These are phyloP conservation scores for Synanceia verrucosa DNA, from an alignment of 2,797 vertebrate species.

Conservation along the genomic window DNA sequence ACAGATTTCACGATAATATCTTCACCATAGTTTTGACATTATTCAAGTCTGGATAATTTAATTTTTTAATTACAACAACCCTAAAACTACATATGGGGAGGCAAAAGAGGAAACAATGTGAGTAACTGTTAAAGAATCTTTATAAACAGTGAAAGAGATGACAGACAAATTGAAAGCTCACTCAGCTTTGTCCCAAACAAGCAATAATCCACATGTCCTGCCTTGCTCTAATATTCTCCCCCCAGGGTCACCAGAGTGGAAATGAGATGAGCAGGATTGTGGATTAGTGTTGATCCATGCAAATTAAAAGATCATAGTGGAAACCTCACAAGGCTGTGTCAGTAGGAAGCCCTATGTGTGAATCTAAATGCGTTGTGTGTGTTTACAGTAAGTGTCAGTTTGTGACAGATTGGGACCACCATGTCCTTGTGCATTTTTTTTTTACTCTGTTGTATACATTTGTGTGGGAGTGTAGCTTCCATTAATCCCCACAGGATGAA, in stretches of 20 bases:
- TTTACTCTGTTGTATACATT: conserved; percentile 3
- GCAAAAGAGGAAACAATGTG: not conserved
- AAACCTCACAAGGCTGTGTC: conserved; percentile 57
- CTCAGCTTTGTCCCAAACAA: conserved; percentile 41
- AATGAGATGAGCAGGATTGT: conserved; percentile 54
- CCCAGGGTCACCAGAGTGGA: conserved; percentile 57
- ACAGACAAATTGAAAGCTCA: conserved; percentile 22
- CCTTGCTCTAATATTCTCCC: conserved; percentile 52
- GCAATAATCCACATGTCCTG: conserved; percentile 51
- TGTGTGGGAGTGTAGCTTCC: not conserved
- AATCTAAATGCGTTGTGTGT: conserved; percentile 38
- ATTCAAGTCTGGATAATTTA: not conserved
- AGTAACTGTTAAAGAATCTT: not conserved
- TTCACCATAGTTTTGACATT: not conserved
- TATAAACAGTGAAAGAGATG: not conserved
- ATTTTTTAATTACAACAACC: not conserved
- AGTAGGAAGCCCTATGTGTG: conserved; percentile 50
- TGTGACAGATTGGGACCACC: conserved; percentile 7
- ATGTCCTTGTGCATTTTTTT: not conserved
- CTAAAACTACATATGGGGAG: not conserved
- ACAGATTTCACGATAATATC: not conserved
- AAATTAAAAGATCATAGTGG: conserved; percentile 75
- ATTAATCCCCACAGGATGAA: conserved; percentile 1
- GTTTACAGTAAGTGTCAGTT: conserved; percentile 15
- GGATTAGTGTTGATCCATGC: conserved; percentile 73